phyloP scores from a whole-genome alignment of 2,888 invertebrate genomes.

The Incurvaria masculella region DNA sequence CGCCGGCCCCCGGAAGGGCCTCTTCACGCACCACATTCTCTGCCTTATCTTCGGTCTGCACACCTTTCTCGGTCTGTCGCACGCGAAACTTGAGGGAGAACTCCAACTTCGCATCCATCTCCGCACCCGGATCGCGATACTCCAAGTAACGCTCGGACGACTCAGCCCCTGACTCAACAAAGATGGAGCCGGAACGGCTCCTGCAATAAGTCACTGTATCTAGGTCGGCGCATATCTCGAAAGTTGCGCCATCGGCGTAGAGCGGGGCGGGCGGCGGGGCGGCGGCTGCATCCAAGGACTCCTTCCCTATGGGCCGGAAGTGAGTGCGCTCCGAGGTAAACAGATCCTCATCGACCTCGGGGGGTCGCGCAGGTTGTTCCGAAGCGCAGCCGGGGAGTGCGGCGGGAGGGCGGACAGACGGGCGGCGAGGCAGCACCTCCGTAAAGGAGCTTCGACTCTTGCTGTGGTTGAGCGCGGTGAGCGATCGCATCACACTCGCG shows the following conservation, averaged over 20 bases:
- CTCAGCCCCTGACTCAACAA: slow-evolving; percentile 49
- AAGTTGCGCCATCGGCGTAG: slow-evolving; percentile 70
- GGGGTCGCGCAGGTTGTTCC: slow-evolving; percentile 60
- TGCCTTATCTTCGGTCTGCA: slow-evolving; percentile 29
- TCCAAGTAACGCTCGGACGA: slow-evolving; percentile 49
- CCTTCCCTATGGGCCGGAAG: slow-evolving; percentile 75
- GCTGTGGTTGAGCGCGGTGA: slow-evolving; percentile 60
- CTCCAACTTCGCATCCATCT: slow-evolving; percentile 34
- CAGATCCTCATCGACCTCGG: slow-evolving; percentile 62
- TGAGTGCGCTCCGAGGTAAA: slow-evolving; percentile 77
- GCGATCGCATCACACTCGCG: slow-evolving; percentile 44
- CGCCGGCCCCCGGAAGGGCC: not conserved
- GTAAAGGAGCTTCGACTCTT: slow-evolving; percentile 60
- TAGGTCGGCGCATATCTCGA: slow-evolving; percentile 61
- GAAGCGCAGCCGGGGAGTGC: slow-evolving; percentile 28
- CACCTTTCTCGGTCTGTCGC: slow-evolving; percentile 33
- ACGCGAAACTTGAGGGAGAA: slow-evolving; percentile 68
- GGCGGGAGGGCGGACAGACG: slow-evolving; percentile 68
- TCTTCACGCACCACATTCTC: not conserved
- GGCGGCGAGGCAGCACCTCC: slow-evolving; percentile 57
- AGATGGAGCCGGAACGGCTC: slow-evolving; percentile 62
- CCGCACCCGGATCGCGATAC: slow-evolving; percentile 44
- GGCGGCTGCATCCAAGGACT: slow-evolving; percentile 27
- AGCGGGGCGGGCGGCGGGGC: slow-evolving; percentile 24
- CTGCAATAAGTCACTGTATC: slow-evolving; percentile 64